These are phyloP conservation scores for Osmoderma eremita DNA, from an alignment of 2,888 invertebrate species.

Conservation along the genomic window DNA sequence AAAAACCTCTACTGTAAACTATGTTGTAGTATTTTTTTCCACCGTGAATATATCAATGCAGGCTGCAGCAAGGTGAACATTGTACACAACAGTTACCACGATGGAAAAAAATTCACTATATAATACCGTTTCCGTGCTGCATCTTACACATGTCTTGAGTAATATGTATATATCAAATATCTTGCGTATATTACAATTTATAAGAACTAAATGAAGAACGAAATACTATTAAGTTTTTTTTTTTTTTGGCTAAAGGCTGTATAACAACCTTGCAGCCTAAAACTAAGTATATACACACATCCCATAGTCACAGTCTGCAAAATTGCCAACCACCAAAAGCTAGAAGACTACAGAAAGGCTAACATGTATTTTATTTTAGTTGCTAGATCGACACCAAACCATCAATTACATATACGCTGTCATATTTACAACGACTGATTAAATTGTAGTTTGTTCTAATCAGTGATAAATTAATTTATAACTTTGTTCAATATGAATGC, in stretches of 20 bases:
- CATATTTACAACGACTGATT: conserved; percentile 42
- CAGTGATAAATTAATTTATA: conserved; percentile 10
- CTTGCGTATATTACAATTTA: conserved; percentile 34
- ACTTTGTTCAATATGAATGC: conserved; percentile 5
- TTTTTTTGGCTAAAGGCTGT: conserved; percentile 50
- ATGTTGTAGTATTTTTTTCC: conserved; percentile 33
- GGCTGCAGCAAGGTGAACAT: not conserved
- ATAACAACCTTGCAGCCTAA: conserved; percentile 40
- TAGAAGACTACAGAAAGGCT: conserved; percentile 50
- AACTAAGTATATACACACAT: conserved; percentile 29
- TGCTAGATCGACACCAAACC: conserved; percentile 49
- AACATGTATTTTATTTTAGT: conserved; percentile 49
- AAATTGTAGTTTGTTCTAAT: conserved; percentile 20
- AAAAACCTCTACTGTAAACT: conserved; percentile 45
- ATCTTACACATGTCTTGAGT: conserved; percentile 39
- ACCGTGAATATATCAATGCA: conserved; percentile 3
- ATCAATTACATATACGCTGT: conserved; percentile 48
- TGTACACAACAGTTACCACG: conserved; percentile 8
- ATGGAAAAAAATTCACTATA: conserved; percentile 43
- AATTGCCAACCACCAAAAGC: conserved; percentile 46
- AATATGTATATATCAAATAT: conserved; percentile 36
- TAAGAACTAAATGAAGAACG: conserved; percentile 50
- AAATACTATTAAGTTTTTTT: conserved; percentile 51
- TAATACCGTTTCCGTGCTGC: conserved; percentile 39
- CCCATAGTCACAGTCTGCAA: conserved; percentile 37